Evolutionary conservation across 2,797 vertebrate genomes (phyloP).

Genomic region (Tarsius wallacei): DNA sequence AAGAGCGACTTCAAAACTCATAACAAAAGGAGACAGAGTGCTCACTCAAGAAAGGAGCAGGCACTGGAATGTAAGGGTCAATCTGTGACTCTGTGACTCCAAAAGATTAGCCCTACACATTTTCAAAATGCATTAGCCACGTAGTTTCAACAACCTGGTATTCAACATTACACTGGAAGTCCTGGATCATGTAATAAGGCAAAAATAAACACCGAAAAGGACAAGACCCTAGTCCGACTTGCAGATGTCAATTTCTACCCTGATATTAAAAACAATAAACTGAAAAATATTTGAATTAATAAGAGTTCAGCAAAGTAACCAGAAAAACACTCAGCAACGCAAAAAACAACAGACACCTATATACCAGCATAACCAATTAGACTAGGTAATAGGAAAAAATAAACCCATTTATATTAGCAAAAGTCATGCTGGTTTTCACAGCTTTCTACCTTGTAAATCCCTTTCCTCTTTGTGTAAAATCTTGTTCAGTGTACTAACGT

Average conservation of each 20-base stretch:
- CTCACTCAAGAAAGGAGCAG: neutral
- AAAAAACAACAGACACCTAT: neutral
- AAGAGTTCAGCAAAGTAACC: neutral
- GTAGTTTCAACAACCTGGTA: neutral
- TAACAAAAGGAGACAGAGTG: neutral
- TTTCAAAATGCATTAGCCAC: neutral
- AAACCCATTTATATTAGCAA: neutral
- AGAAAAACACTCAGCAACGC: neutral
- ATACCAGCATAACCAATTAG: neutral
- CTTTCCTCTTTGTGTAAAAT: neutral
- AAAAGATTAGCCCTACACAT: constrained; percentile 2
- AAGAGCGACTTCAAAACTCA: neutral
- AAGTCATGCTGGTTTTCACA: neutral
- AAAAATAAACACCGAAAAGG: neutral
- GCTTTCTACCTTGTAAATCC: neutral
- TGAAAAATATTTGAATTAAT: constrained; percentile 31
- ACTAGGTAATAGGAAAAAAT: neutral
- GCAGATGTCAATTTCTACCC: neutral
- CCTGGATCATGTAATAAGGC: neutral
- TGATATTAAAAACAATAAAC: neutral
- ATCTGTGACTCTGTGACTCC: neutral
- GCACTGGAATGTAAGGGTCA: neutral
- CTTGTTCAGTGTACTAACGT: neutral
- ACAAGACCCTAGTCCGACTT: neutral
- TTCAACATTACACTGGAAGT: neutral